Percentiles rank a stretch among this genome's conserved stretches.
Evolutionary conservation across 1,140 invertebrate genomes (phyloP).

Genomic region (Pemphigus obesinymphae): DNA sequence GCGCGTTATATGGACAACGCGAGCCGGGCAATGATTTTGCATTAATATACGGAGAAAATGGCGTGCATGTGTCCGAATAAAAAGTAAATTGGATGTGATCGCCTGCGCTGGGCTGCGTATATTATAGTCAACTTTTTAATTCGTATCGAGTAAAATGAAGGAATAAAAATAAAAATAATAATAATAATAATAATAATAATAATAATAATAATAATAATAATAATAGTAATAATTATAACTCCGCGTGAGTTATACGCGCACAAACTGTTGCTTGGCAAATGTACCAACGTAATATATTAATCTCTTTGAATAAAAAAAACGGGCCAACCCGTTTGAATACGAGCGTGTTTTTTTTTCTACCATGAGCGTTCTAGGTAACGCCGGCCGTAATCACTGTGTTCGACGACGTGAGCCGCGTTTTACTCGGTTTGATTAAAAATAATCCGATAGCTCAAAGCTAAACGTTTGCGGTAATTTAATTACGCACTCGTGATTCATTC

Average conservation of each 20-base stretch:
- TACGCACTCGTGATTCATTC: no score
- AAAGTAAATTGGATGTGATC: not conserved
- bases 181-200: not conserved
- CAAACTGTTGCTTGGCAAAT: not conserved
- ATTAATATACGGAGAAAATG: not conserved
- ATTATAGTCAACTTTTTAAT: not conserved
- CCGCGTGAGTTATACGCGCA: not conserved
- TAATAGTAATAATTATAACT: no score
- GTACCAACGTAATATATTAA: not conserved
- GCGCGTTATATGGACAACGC: not conserved
- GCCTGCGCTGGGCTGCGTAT: no score
- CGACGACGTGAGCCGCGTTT: no score
- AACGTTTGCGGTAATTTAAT: no score
- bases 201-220: no score
- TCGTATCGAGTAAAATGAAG: no score
- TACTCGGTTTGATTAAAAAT: no score
- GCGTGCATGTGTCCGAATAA: not conserved
- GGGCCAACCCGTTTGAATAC: not conserved
- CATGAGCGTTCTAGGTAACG: no score
- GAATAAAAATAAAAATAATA: not conserved
- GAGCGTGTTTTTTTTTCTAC: not conserved
- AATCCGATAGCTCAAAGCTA: no score
- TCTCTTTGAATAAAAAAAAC: not conserved
- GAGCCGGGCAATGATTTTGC: not conserved
- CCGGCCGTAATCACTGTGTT: no score